These are phyloP conservation scores for Propsilocerus akamusi DNA, from an alignment of 1,140 invertebrate species.

Conservation along the genomic window DNA sequence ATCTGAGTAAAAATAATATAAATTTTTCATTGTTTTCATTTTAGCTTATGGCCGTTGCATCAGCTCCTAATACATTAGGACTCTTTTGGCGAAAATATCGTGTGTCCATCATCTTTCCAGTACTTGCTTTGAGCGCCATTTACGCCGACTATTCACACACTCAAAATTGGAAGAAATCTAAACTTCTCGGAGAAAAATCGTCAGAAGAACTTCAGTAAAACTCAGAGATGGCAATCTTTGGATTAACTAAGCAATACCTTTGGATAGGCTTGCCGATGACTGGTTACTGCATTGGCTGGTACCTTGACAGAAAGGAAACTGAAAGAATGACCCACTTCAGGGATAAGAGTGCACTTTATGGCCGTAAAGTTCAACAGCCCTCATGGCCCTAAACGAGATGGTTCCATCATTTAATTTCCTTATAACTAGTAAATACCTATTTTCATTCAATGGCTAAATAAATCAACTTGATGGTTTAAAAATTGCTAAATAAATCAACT, in stretches of 20 bases:
- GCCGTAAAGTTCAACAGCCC: slow-evolving; percentile 40
- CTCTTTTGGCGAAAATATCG: slow-evolving; percentile 33
- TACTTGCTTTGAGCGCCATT: slow-evolving; percentile 31
- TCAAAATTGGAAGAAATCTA: slow-evolving; percentile 38
- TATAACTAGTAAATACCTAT: neutral
- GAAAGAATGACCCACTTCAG: slow-evolving; percentile 46
- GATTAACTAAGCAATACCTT: slow-evolving; percentile 26
- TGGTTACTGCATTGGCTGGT: slow-evolving; percentile 37
- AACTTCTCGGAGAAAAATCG: neutral
- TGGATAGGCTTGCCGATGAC: slow-evolving; percentile 28
- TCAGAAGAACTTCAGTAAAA: slow-evolving; percentile 9
- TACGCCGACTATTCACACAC: slow-evolving; percentile 49
- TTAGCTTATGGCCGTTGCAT: no score
- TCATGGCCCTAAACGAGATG: slow-evolving; percentile 39
- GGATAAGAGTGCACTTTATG: slow-evolving; percentile 59
- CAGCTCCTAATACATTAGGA: slow-evolving; percentile 14
- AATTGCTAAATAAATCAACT: no score
- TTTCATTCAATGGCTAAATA: neutral
- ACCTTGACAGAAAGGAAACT: slow-evolving; percentile 43
- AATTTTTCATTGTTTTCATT: no score
- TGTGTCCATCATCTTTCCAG: slow-evolving; percentile 41
- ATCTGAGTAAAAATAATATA: no score
- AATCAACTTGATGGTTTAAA: no score
- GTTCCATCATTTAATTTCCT: neutral
- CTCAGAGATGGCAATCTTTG: slow-evolving; percentile 27